Evolutionary conservation across 2,888 invertebrate genomes (phyloP).

Genomic region (Oeneis ivallda): DNA sequence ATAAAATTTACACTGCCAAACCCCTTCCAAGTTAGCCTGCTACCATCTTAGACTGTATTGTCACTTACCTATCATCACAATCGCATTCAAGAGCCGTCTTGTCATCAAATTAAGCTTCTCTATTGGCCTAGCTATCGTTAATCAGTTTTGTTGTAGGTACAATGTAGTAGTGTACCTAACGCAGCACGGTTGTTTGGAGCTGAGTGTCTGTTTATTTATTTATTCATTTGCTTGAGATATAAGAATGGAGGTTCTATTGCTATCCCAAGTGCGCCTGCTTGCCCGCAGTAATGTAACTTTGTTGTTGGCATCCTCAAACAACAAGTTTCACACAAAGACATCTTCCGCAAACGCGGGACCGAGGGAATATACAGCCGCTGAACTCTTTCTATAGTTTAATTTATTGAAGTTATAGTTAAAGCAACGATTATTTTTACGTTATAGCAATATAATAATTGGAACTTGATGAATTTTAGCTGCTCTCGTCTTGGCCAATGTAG

Average conservation of each 20-base stretch:
- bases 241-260: constrained; percentile 28
- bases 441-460: background rate
- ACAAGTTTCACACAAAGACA: constrained; percentile 38
- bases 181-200: no score
- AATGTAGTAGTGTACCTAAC: no score
- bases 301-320: constrained; percentile 36
- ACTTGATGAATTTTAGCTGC: background rate
- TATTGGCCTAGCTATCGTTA: no score
- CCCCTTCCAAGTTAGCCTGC: no score
- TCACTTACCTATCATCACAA: no score
- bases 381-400: constrained; percentile 11
- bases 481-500: background rate
- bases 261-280: constrained; percentile 31
- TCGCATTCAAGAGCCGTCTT: no score
- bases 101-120: no score
- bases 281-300: constrained; percentile 36
- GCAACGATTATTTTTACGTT: background rate
- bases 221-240: constrained; percentile 5
- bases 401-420: constrained; percentile 18
- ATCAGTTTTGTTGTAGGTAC: no score
- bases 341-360: constrained; percentile 25
- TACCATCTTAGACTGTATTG: no score
- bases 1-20: no score
- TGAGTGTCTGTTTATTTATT: no score
- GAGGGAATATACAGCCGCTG: constrained; percentile 17